Conservation (phyloP, 2,888 invertebrate species). For the Hirtodrosophila trivittata region DNA sequence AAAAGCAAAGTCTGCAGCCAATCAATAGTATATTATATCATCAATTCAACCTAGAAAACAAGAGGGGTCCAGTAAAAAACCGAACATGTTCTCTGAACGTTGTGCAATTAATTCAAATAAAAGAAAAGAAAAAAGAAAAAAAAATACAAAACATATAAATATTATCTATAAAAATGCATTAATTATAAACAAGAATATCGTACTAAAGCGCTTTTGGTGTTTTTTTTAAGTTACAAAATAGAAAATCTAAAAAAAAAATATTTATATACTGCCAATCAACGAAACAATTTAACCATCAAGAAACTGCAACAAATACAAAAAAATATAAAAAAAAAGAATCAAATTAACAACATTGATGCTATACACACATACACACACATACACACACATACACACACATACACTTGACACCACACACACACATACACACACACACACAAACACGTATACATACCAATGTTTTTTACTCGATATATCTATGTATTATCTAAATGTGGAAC, state of each 20-base stretch:
- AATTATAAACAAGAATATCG: conserved; percentile 61
- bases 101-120: conserved; percentile 68
- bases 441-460: conserved; percentile 46
- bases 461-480: conserved; percentile 74
- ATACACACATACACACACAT: conserved; percentile 37
- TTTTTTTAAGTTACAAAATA: conserved; percentile 56
- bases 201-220: conserved; percentile 81
- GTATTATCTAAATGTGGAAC: conserved; percentile 81
- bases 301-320: conserved; percentile 35
- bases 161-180: conserved; percentile 65
- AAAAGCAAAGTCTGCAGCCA: conserved; percentile 27
- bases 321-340: conserved; percentile 37
- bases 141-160: conserved; percentile 38
- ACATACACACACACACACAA: conserved; percentile 21
- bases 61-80: conserved; percentile 77
- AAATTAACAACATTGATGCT: conserved; percentile 59
- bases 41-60: conserved; percentile 75
- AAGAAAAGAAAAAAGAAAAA: conserved; percentile 33
- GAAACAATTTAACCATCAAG: conserved; percentile 33
- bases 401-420: conserved; percentile 28
- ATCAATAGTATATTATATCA: conserved; percentile 19
- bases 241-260: conserved; percentile 39
- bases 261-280: conserved; percentile 28
- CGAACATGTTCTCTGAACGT: conserved; percentile 70
- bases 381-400: conserved; percentile 22